phyloP scores from a whole-genome alignment of 2,888 invertebrate genomes.

The Pandemis heparana region DNA sequence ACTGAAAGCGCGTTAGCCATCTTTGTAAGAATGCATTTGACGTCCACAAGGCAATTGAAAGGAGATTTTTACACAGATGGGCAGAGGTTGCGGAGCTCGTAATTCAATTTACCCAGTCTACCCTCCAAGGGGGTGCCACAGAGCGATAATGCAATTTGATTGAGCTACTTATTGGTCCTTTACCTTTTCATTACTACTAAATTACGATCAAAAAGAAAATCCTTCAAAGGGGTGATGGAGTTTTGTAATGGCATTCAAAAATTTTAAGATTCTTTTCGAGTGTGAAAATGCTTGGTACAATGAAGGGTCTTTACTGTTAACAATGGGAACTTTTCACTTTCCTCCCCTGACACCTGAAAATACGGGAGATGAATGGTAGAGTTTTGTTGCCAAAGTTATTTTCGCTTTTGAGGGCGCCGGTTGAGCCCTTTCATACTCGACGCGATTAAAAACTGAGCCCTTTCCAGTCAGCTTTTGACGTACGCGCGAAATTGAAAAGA shows the following conservation, averaged over 20 bases:
- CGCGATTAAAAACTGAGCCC: conserved; percentile 69
- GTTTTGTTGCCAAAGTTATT: conserved; percentile 53
- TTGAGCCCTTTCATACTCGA: conserved; percentile 60
- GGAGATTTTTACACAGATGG: conserved; percentile 69
- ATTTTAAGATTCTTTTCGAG: conserved; percentile 51
- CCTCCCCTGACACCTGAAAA: conserved; percentile 68
- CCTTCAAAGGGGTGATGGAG: conserved; percentile 49
- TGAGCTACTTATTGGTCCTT: conserved; percentile 80
- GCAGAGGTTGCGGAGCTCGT: conserved; percentile 69
- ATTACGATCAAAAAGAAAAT: conserved; percentile 60
- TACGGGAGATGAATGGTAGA: conserved; percentile 66
- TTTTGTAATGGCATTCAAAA: conserved; percentile 49
- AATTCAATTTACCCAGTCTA: conserved; percentile 78
- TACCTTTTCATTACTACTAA: conserved; percentile 76
- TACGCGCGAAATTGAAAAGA: conserved; percentile 23
- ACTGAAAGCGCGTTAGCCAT: conserved; percentile 25
- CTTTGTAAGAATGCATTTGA: conserved; percentile 27
- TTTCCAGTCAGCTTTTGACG: conserved; percentile 49
- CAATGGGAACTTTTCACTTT: conserved; percentile 71
- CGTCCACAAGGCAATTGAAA: conserved; percentile 57
- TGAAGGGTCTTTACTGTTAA: conserved; percentile 57
- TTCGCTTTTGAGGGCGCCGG: conserved; percentile 52
- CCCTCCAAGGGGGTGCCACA: conserved; percentile 65
- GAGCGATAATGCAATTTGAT: conserved; percentile 80
- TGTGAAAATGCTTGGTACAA: conserved; percentile 65